Evolutionary conservation across 1,140 invertebrate species (phyloP), one percentile per base, ranked within the genome.

Genomic region (Bursaphelenchus mucronatus): DNA sequence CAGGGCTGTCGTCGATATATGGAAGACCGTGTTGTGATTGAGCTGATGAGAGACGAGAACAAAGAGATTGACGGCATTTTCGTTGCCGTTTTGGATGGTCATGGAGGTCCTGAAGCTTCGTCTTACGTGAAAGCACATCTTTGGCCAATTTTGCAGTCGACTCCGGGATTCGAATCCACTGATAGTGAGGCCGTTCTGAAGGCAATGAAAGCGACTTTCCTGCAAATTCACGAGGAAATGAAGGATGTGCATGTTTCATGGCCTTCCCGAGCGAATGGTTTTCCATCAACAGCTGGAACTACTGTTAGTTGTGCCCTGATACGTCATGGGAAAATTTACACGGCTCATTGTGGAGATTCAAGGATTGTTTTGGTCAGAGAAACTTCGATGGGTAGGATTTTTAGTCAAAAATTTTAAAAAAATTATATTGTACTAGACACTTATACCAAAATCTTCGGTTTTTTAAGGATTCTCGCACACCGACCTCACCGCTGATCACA

Each of bases 401-500:
- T 30, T 30, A 5, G 30, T 30, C 30, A 30, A 30, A 30, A n/a
- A n/a, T n/a, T n/a, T 5, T 30, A 30, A 30, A 30, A 30, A 30
- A 30, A 3, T 30, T 30, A 30, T 30, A 30, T 30, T 30, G 2
- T 5, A 30, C 30, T 3, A 3, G 30, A 30, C 30, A 30, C 5
- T 30, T 1, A 30, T 30, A 30, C 5, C 30, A 30, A 30, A 30
- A 30, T 30, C 5, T 30, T 30, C 30, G 30, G 5, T 30, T 30
- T 30, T 30, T 17, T 11, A 2, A 49, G 57, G 50, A 21, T 30
- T 59, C 30, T 11, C n/a, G 19, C 30, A 19, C 53, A 39, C 9
- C n/a, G 53, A 62, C 9, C n/a, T 62, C 9, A 62, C 59, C n/a
- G 57, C 9, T 8, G 59, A 62, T 41, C 59, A 62, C 59, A 62